Conservation (phyloP, 2,888 invertebrate species). For the Coelinius sp. region DNA sequence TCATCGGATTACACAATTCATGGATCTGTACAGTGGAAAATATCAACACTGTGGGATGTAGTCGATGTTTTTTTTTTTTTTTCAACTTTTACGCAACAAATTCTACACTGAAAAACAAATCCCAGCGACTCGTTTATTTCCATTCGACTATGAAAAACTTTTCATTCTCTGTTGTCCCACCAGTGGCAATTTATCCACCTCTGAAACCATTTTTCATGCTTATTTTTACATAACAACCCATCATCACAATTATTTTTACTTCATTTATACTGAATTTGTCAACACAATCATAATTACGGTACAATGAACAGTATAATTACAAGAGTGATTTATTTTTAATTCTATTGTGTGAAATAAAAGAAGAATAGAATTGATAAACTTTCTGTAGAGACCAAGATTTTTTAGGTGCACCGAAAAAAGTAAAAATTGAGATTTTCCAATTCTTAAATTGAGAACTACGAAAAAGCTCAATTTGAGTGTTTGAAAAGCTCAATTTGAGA, state of each 20-base stretch:
- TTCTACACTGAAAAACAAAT: conserved; percentile 28
- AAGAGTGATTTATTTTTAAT: conserved; percentile 2
- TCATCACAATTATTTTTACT: conserved; percentile 21
- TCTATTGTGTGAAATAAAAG: too few species aligned
- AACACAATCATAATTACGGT: not conserved
- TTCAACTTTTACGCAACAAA: conserved; percentile 31
- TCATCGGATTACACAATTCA: conserved; percentile 16
- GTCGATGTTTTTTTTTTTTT: not conserved
- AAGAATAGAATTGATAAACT: too few species aligned
- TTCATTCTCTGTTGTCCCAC: conserved; percentile 33
- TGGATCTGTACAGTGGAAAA: not conserved
- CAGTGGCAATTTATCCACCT: conserved; percentile 33
- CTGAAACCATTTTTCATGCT: conserved; percentile 23
- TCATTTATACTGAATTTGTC: not conserved
- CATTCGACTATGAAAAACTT: conserved; percentile 39
- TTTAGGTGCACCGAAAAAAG: too few species aligned
- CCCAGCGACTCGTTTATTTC: conserved; percentile 37
- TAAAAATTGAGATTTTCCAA: too few species aligned
- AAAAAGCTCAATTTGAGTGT: too few species aligned
- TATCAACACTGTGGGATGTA: conserved; percentile 14
- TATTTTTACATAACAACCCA: not conserved
- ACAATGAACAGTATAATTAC: conserved; percentile 3
- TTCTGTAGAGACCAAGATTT: too few species aligned
- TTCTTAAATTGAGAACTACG: too few species aligned
- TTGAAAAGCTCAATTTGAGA: too few species aligned